Conservation (phyloP, 1,140 invertebrate species). For the Zaprionus davidi region DNA sequence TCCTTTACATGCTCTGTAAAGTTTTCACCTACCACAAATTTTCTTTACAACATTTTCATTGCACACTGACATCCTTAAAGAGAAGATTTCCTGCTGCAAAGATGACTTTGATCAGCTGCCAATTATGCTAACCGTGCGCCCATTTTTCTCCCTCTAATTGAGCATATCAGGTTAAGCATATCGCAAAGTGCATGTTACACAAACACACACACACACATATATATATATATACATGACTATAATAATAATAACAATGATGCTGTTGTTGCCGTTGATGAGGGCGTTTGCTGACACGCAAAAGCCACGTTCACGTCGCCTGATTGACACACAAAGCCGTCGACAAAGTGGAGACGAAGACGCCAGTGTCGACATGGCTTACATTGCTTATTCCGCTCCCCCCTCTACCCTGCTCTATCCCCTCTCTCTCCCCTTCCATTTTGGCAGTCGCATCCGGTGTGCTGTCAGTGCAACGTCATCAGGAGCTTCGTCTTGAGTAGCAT, state of each 20-base stretch:
- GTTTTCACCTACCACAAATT: not conserved
- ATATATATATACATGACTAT: slow-evolving; percentile 16
- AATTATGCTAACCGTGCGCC: slow-evolving; percentile 2
- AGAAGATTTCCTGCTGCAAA: not conserved
- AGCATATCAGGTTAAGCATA: slow-evolving; percentile 27
- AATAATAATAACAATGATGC: slow-evolving; percentile 4
- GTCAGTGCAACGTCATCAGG: slow-evolving; percentile 25
- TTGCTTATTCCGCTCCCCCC: not conserved
- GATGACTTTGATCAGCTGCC: slow-evolving; percentile 9
- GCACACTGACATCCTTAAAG: not conserved
- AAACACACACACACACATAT: slow-evolving; percentile 18
- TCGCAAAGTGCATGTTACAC: slow-evolving; percentile 14
- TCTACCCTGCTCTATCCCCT: not conserved
- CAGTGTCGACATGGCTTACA: slow-evolving; percentile 9
- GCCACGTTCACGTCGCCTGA: slow-evolving; percentile 60
- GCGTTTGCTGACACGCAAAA: slow-evolving; percentile 63
- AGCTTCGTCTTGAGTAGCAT: slow-evolving; percentile 8
- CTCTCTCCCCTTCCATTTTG: not conserved
- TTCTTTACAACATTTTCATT: not conserved
- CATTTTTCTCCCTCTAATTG: slow-evolving; percentile 7
- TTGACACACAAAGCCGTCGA: slow-evolving; percentile 69
- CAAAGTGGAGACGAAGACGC: slow-evolving; percentile 11
- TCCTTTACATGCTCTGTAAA: not conserved
- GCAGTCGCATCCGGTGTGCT: slow-evolving; percentile 29
- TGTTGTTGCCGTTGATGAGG: slow-evolving; percentile 41